Evolutionary conservation across 2,888 invertebrate genomes (phyloP), one percentile per base, ranked within the genome.

Genomic region (Dryococelus australis): DNA sequence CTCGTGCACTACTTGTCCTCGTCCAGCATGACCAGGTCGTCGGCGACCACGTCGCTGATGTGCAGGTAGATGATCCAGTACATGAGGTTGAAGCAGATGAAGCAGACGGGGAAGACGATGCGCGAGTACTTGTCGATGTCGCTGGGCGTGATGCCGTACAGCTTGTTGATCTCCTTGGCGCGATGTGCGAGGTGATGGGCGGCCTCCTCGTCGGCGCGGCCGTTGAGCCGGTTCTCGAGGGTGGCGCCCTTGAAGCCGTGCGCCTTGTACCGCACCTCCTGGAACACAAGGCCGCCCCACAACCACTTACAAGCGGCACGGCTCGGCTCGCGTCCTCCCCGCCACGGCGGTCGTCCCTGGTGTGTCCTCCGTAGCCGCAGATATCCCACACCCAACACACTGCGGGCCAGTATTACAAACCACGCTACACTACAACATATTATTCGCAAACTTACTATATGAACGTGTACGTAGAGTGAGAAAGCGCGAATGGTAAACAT

Each of bases 51-150:
- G 94, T 98, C 98, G 92, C 98, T 98, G 93, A 98, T 98, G 95
- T 98, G 98, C 91, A 98, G 95, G 93, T 98, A 98, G 92, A 98
- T 98, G 93, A 98, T 98, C 98, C 98, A 98, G 94, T 98, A 98
- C 98, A 98, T 98, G 91, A 98, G 95, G 94, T 99, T 99, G 95
- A 99, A 99, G 94, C 99, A 97, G 90, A 99, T 97, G 95, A 99
- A 99, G 94, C 99, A 98, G 91, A 99, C 97, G 87, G 99, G 99
- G 93, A 99, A 99, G 91, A 99, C 97, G 93, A 99, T 98, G 92
- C 99, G 96, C 89, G 99, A 99, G 93, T 99, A 99, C 94, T 99
- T 99, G 95, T 99, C 99, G 93, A 99, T 99, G 94, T 98, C 99
- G 92, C 98, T 98, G 88, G 98, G 98, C 91, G 98, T 98, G 93